Evolutionary conservation across 2,113 vertebrate genomes (phyloP), one percentile per base, ranked within the genome.

Genomic region (Callopanchax toddi): DNA sequence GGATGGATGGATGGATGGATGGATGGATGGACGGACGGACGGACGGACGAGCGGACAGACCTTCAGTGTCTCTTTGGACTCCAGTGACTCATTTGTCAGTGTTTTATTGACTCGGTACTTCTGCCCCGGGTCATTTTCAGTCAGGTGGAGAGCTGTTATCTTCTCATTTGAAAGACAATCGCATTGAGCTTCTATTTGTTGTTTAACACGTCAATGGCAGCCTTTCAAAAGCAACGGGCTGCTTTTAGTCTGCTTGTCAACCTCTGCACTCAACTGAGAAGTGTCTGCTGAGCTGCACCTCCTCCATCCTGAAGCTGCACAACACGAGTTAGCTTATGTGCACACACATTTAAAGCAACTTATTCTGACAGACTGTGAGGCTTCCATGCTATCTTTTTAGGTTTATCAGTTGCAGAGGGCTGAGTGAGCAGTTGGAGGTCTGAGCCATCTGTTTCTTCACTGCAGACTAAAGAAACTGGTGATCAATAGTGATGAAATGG

Each of bases 121-220:
- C 71, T 85, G 83, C 86, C 86, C 76, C 56, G 25, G 88, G 91
- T 82, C 76, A 60, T 85, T 80, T 79, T 78, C 80, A 91, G 83
- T 87, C 78, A 89, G 80, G 69, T 84, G 61, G 67, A 83, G 68
- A 11, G 76, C 60, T 77, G 64, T 82, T 90, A 82, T 89, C 84
- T 86, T 69, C 87, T 80, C 83, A 87, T 90, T 85, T 89, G 72
- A 84, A 88, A 88, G 87, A 91, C 91, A 89, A 79, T 89, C 81
- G 71, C 83, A 77, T 69, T 61, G 81, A 85, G 74, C 82, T 78
- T 81, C 52, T 91, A 87, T 92, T 92, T 91, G 83, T 84, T 89
- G 75, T 89, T 91, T 92, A 90, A 87, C 92, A 91, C 76, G 79
- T 92, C 92, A 93, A 89, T 90, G 71, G 74, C 29, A 56, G 57